These are phyloP conservation scores for Maniola hyperantus DNA, from an alignment of 2,888 invertebrate genomes.

Conservation along the genomic window DNA sequence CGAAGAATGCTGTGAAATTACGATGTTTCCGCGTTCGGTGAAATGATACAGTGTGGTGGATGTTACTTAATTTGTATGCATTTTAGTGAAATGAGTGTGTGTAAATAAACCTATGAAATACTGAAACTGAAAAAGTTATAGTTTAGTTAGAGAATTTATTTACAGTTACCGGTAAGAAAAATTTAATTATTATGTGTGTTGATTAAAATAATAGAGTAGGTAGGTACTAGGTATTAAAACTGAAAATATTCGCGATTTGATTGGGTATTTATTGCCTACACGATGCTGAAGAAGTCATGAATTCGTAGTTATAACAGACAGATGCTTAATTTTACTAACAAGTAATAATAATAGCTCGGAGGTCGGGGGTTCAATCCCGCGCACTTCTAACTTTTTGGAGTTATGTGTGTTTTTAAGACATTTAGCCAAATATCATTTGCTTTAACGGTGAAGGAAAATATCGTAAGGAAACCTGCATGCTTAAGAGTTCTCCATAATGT, in stretches of 20 bases:
- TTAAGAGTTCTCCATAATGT: too few relatives aligned
- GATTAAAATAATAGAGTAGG: too few relatives aligned
- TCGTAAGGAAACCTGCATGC: too few relatives aligned
- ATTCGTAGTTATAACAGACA: too few relatives aligned
- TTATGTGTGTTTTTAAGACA: too few relatives aligned
- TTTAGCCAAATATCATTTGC: too few relatives aligned
- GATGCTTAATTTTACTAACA: too few relatives aligned
- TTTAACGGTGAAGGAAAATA: too few relatives aligned
- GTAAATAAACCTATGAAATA: not conserved
- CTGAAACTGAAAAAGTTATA: conserved; percentile 7
- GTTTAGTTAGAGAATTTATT: conserved; percentile 2
- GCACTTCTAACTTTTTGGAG: too few relatives aligned
- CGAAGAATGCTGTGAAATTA: conserved; percentile 48
- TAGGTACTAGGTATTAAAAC: too few relatives aligned
- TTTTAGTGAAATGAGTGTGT: conserved; percentile 12
- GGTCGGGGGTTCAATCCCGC: too few relatives aligned
- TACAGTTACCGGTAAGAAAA: conserved; percentile 26
- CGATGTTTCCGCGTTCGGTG: conserved; percentile 28
- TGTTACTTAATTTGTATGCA: conserved; percentile 9
- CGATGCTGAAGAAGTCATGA: not conserved
- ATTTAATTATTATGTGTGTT: not conserved
- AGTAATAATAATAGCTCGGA: too few relatives aligned
- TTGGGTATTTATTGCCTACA: not conserved
- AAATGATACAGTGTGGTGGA: conserved; percentile 17
- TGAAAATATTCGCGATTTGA: not conserved